These are phyloP conservation scores for Pampusana beccarii DNA, from an alignment of 2,113 vertebrate genomes.

Conservation along the genomic window DNA sequence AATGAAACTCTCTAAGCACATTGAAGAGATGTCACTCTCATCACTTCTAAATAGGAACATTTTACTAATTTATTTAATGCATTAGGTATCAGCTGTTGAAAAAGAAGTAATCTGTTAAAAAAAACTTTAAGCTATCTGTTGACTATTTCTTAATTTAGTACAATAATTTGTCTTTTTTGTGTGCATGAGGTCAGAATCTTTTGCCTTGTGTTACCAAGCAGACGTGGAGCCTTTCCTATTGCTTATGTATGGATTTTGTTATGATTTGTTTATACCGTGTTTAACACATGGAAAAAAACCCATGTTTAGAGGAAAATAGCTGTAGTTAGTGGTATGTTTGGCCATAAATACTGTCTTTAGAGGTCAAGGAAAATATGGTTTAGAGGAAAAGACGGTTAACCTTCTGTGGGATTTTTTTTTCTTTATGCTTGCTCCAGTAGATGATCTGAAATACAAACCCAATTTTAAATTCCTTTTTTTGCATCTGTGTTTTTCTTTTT, in stretches of 20 bases:
- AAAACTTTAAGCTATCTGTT: neutral
- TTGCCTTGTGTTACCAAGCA: neutral
- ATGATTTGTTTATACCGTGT: neutral
- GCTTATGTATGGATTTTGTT: neutral
- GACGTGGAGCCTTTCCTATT: neutral
- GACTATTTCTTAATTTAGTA: neutral
- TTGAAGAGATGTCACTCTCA: neutral
- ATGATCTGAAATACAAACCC: neutral
- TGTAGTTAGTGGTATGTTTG: slow-evolving; percentile 50
- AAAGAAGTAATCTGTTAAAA: neutral
- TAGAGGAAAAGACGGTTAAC: slow-evolving; percentile 29
- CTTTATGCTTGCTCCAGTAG: neutral
- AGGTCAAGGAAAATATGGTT: slow-evolving; percentile 8
- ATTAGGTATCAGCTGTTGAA: neutral
- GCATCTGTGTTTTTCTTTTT: neutral
- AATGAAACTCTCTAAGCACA: neutral
- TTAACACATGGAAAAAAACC: neutral
- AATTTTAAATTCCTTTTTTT: neutral
- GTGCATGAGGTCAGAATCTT: neutral
- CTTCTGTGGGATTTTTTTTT: slow-evolving; percentile 10
- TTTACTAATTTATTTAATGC: neutral
- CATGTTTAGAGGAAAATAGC: slow-evolving; percentile 9
- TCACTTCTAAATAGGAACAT: neutral
- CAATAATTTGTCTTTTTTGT: neutral
- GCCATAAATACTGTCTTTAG: slow-evolving; percentile 10